Conservation (phyloP, 2,113 vertebrate species). For the Isichthys henryi region DNA sequence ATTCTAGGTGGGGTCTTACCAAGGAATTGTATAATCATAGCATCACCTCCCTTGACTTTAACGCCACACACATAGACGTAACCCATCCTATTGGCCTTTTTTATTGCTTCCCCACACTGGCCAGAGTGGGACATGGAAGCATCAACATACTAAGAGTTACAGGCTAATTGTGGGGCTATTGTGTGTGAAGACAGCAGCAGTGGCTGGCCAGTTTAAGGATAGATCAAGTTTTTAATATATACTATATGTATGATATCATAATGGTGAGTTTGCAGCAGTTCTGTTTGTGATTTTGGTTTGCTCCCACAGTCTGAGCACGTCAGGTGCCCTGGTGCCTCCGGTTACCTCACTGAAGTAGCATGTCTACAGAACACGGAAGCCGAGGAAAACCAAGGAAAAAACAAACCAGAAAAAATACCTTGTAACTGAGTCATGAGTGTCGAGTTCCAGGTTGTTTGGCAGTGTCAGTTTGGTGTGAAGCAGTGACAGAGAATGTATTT, state of each 20-base stretch:
- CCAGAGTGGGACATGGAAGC: no score
- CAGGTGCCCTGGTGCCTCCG: background rate
- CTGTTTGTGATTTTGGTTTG: background rate
- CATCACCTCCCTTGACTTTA: no score
- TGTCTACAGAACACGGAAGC: background rate
- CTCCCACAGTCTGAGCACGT: background rate
- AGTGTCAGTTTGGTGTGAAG: background rate
- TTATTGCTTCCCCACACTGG: no score
- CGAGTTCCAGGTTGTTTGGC: background rate
- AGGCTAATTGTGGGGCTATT: background rate
- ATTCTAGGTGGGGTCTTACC: no score
- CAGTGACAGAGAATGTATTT: background rate
- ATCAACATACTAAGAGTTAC: background rate
- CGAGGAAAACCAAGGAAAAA: background rate
- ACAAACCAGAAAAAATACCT: background rate
- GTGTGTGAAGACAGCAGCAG: background rate
- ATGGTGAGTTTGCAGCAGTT: background rate
- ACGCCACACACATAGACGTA: no score
- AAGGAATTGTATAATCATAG: no score
- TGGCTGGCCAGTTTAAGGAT: background rate
- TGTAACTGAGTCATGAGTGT: background rate
- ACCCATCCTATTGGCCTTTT: no score
- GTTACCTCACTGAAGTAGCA: background rate
- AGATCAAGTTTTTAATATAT: background rate
- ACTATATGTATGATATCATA: no score